Percentiles rank a stretch among this genome's conserved stretches.
phyloP scores from a whole-genome alignment of 2,797 vertebrate genomes.

The Melanogrammus aeglefinus region DNA sequence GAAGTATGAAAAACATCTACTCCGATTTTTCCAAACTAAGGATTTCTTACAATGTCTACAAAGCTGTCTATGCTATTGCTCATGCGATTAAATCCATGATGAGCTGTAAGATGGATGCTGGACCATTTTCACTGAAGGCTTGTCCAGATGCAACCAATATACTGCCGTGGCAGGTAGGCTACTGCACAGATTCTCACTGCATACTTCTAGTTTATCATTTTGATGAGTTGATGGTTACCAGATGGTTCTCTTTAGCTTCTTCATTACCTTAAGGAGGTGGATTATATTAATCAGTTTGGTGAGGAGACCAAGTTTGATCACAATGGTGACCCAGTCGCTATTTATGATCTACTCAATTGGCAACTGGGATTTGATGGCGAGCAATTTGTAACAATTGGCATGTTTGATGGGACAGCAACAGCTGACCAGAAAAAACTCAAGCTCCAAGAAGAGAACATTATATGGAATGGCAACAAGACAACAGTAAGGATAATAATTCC shows the following conservation, averaged over 20 bases:
- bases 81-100: slow-evolving; percentile 67
- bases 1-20: slow-evolving; percentile 70
- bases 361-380: slow-evolving; percentile 61
- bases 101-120: slow-evolving; percentile 63
- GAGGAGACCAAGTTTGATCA: slow-evolving; percentile 76
- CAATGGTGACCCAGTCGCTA: slow-evolving; percentile 75
- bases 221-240: background rate
- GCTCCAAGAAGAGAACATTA: slow-evolving; percentile 63
- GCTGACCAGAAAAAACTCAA: slow-evolving; percentile 56
- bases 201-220: background rate
- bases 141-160: slow-evolving; percentile 64
- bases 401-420: slow-evolving; percentile 66
- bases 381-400: slow-evolving; percentile 70
- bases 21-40: slow-evolving; percentile 80
- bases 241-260: slow-evolving; percentile 62
- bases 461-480: slow-evolving; percentile 73
- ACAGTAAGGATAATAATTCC: slow-evolving; percentile 53
- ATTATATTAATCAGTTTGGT: slow-evolving; percentile 66
- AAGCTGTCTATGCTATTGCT: slow-evolving; percentile 73
- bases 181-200: slow-evolving; percentile 7
- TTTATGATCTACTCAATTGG: slow-evolving; percentile 80
- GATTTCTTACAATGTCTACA: slow-evolving; percentile 82
- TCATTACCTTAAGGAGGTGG: slow-evolving; percentile 71
- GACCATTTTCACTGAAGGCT: slow-evolving; percentile 48
- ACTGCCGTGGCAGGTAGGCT: slow-evolving; percentile 72